phyloP scores from a whole-genome alignment of 2,797 vertebrate species.

The Propithecus deckenii region DNA sequence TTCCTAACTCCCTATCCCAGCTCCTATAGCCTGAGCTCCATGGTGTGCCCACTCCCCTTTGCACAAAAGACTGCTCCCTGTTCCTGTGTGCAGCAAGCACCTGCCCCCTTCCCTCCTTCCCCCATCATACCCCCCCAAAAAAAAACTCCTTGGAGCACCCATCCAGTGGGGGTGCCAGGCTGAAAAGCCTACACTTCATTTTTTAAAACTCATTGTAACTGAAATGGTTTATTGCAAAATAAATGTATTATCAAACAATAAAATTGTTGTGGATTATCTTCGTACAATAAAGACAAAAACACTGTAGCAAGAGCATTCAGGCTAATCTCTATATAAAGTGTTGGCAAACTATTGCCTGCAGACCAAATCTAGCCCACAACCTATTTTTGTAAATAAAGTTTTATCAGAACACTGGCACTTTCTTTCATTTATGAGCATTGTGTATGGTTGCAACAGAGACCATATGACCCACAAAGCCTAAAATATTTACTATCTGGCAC shows the following conservation, averaged over 20 bases:
- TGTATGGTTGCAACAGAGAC: slow-evolving; percentile 18
- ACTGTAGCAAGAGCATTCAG: background rate
- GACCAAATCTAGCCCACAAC: background rate
- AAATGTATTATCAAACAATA: slow-evolving; percentile 4
- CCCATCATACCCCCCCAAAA: background rate
- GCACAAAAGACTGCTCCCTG: slow-evolving; percentile 50
- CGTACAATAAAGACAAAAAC: slow-evolving; percentile 14
- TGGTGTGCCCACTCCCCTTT: slow-evolving; percentile 42
- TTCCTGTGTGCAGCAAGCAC: slow-evolving; percentile 42
- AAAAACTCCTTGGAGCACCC: slow-evolving; percentile 27
- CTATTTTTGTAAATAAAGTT: slow-evolving; percentile 36
- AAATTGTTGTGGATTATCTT: background rate
- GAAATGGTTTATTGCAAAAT: slow-evolving; percentile 42
- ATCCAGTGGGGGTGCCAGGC: slow-evolving; percentile 61
- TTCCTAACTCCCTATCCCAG: background rate
- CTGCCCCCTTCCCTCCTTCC: slow-evolving; percentile 3
- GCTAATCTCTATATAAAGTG: background rate
- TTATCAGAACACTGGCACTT: background rate
- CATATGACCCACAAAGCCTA: background rate
- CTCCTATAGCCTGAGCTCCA: background rate
- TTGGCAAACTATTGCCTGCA: background rate
- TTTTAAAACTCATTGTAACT: background rate
- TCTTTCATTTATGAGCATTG: background rate
- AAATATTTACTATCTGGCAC: background rate
- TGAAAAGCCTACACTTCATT: background rate